Evolutionary conservation across 2,888 invertebrate genomes (phyloP).

Genomic region (Mongoloraphidia duomilia): DNA sequence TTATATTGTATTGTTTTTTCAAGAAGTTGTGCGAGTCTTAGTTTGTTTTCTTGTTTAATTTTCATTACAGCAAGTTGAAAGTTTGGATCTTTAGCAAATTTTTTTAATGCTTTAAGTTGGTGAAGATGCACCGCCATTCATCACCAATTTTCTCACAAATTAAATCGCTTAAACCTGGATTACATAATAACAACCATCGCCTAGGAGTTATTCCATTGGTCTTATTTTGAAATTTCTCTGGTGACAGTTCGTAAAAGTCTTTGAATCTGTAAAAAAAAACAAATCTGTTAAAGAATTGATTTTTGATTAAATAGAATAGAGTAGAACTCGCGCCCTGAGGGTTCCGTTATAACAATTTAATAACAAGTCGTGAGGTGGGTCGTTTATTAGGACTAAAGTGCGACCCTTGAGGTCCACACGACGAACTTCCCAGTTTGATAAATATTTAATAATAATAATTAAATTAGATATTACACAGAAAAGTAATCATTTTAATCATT

Average conservation of each 20-base stretch:
- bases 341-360: no score
- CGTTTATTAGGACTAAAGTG: no score
- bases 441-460: no score
- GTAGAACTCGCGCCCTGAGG: no score
- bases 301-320: no score
- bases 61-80: constrained; percentile 85
- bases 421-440: no score
- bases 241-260: constrained; percentile 89
- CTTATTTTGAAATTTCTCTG: constrained; percentile 97
- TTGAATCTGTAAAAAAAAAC: constrained; percentile 45
- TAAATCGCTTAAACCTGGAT: constrained; percentile 87
- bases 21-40: constrained; percentile 71
- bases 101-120: constrained; percentile 66
- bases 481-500: no score
- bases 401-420: no score
- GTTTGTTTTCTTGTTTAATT: constrained; percentile 97
- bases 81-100: constrained; percentile 70
- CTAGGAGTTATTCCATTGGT: constrained; percentile 99
- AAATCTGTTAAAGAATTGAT: no score
- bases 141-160: constrained; percentile 98
- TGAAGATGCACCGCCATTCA: constrained; percentile 87
- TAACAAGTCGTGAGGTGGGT: no score
- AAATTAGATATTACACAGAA: no score
- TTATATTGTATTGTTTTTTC: constrained; percentile 78
- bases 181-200: constrained; percentile 93